These are phyloP conservation scores for Montifringilla adamsi DNA, from an alignment of 2,113 vertebrate species.

Conservation along the genomic window DNA sequence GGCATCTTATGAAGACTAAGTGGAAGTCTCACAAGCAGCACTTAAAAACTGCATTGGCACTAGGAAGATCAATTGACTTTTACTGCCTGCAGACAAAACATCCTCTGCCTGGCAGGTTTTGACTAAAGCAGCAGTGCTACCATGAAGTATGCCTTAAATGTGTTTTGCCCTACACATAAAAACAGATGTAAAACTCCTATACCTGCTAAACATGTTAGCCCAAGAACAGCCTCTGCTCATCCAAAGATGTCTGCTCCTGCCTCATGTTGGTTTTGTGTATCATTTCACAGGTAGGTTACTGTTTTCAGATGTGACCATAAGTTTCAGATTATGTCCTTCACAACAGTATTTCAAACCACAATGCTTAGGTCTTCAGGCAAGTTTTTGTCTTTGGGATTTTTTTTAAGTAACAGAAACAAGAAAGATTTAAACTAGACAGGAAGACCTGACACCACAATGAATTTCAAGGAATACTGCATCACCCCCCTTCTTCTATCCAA, in stretches of 20 bases:
- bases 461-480: background rate
- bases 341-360: background rate
- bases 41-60: background rate
- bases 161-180: background rate
- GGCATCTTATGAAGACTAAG: background rate
- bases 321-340: background rate
- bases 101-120: background rate
- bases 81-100: background rate
- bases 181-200: background rate
- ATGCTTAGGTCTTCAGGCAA: background rate
- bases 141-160: background rate
- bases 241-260: background rate
- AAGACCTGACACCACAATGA: background rate
- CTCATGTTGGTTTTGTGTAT: background rate
- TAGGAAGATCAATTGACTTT: background rate
- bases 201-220: background rate
- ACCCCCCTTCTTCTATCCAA: background rate
- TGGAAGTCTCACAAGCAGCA: background rate
- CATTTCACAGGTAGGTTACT: background rate
- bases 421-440: background rate
- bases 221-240: background rate
- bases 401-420: background rate
- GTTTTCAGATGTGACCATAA: rapidly evolving
- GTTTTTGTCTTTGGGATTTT: background rate
- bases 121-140: background rate